A percentile compares a stretch with the other conserved stretches of the same genome.
These are phyloP conservation scores for Meteorus colon DNA, from an alignment of 2,888 invertebrate species.

Conservation along the genomic window DNA sequence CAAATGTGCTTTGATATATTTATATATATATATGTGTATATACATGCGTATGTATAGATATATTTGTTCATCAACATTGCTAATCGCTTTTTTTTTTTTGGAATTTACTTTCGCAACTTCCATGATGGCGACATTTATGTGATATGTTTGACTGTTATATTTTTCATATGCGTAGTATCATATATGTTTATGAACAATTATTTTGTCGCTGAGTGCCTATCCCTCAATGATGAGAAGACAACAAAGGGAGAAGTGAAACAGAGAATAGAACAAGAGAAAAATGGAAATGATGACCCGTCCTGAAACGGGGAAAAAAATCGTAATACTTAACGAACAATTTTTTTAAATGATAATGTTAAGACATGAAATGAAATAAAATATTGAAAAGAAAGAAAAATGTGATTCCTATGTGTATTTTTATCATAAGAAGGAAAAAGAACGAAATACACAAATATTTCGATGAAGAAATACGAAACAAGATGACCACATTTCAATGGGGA, in stretches of 20 bases:
- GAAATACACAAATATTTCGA: slow-evolving; percentile 3
- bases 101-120: slow-evolving; percentile 21
- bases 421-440: not conserved
- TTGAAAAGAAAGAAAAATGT: slow-evolving; percentile 22
- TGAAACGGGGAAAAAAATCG: not conserved
- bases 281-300: not conserved
- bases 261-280: not conserved
- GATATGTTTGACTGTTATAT: slow-evolving; percentile 6
- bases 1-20: slow-evolving; percentile 3
- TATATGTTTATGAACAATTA: slow-evolving; percentile 27
- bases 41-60: not conserved
- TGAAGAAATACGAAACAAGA: slow-evolving; percentile 4
- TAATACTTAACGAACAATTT: slow-evolving; percentile 40
- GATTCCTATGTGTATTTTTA: slow-evolving; percentile 19
- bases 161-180: not conserved
- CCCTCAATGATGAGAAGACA: slow-evolving; percentile 45
- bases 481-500: slow-evolving; percentile 7
- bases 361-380: slow-evolving; percentile 34
- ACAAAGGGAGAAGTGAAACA: slow-evolving; percentile 34
- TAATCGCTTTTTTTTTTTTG: not conserved
- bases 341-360: slow-evolving; percentile 42
- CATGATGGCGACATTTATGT: slow-evolving; percentile 18
- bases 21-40: not conserved
- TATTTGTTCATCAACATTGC: not conserved
- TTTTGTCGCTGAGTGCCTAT: slow-evolving; percentile 54